Base-by-base conservation (phyloP, 2,797 vertebrate genomes). In the Anguilla obscura region DNA sequence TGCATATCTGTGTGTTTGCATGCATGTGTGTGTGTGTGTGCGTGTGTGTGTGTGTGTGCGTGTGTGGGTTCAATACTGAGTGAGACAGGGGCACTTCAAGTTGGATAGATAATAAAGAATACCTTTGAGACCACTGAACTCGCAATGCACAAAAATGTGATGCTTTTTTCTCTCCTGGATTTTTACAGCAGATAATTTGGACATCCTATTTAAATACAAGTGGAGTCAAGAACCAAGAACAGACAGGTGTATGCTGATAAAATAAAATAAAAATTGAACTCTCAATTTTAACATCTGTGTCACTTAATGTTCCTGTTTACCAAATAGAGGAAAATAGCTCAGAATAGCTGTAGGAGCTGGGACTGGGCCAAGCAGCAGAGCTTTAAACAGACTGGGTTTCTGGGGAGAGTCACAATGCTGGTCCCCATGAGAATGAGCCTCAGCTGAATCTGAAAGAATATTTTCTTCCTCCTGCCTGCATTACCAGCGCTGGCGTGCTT, bases 201-300 rank as follows among this genome's bases (percentile, higher is more conserved):
- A 60, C 21, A 7, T 69, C 58, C 85, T 30, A 86, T 86, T 86
- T 86, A 86, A 36, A 86, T 18, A 86, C 36, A 86, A 66, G 14
- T 12, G 85, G 85, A 86, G 58, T 86, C 10, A 63, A 36, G 85
- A 21, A 86, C 36, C 9, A 63, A 69, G 40, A 36, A 45, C 33
- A 63, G 56, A 86, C 85, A 86, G 85, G 85, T 86, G 85, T 40
- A 50, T 40, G 60, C 40, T 50, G 45, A 82, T 45, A 4, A 48
- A 50, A 74, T 33, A 71, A 71, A 27, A 74, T 14, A 30, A 45
- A 79, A 45, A 12, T 21, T 79, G 74, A 63, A 69, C 58, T 80
- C 84, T 85, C 71, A 85, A 85, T 85, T 80, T 88, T 71, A 88
- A 58, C 84, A 76, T 88, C 84, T 88, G 85, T 86, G 85, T 86